These are phyloP conservation scores for Wiebesia pumilae DNA, from an alignment of 1,140 invertebrate genomes.

Conservation along the genomic window DNA sequence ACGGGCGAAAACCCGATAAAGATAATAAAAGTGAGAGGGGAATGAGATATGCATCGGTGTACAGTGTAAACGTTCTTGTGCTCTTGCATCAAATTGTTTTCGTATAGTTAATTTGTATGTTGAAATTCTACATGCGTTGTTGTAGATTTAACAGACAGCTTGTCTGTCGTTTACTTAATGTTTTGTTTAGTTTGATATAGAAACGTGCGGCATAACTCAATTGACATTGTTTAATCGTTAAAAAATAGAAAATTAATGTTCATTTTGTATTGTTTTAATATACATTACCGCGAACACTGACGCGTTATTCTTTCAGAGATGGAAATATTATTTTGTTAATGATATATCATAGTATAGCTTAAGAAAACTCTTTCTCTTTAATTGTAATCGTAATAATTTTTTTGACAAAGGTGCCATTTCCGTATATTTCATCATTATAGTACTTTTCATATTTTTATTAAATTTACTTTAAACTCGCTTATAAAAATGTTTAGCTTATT, in stretches of 20 bases:
- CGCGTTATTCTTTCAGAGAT: background rate
- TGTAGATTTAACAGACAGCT: constrained; percentile 18
- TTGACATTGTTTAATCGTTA: background rate
- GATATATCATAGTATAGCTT: background rate
- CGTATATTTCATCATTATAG: background rate
- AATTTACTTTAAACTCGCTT: background rate
- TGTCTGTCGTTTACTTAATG: constrained; percentile 14
- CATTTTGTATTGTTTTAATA: constrained; percentile 3
- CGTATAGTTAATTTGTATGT: constrained; percentile 27
- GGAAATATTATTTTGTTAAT: background rate
- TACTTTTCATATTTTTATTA: background rate
- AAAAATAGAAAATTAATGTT: constrained; percentile 15
- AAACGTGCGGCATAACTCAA: background rate
- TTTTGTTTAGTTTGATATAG: background rate
- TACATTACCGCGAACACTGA: background rate
- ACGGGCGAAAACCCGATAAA: constrained; percentile 4
- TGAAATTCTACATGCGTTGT: constrained; percentile 19
- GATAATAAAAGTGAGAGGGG: constrained; percentile 11
- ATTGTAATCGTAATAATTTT: background rate
- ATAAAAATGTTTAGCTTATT: background rate
- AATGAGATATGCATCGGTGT: constrained; percentile 4
- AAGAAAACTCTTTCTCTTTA: background rate
- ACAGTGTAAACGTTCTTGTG: constrained; percentile 8
- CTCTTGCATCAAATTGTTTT: constrained; percentile 25
- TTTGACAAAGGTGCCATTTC: background rate